phyloP scores from a whole-genome alignment of 2,113 vertebrate genomes.

The Ammodytes marinus region DNA sequence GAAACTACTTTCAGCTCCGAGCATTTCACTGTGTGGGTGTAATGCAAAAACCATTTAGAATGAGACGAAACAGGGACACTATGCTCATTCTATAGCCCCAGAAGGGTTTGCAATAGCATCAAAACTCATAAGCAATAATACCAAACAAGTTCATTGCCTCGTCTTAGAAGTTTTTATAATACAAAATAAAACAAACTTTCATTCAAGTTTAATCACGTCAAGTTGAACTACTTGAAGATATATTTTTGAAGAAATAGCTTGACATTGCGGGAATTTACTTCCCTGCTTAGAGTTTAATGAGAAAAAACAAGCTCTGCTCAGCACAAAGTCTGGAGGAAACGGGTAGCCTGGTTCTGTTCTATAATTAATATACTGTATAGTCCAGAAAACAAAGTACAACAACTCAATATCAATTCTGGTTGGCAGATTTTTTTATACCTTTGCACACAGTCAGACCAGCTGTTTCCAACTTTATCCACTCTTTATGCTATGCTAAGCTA shows the following conservation, averaged over 20 bases:
- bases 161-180: too few relatives aligned
- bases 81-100: neutral
- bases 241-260: neutral
- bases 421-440: neutral
- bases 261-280: neutral
- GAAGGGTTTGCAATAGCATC: neutral
- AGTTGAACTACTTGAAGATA: neutral
- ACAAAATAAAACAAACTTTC: neutral
- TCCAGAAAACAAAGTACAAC: neutral
- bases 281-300: neutral
- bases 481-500: slow-evolving; percentile 14
- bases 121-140: neutral
- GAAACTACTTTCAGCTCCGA: slow-evolving; percentile 30
- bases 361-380: too few relatives aligned
- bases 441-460: neutral
- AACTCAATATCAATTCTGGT: neutral
- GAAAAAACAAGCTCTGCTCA: neutral
- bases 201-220: neutral
- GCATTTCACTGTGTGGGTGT: slow-evolving; percentile 42
- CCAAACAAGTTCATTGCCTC: too few relatives aligned
- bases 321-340: neutral
- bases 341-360: neutral
- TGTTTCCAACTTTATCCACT: neutral
- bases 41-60: slow-evolving; percentile 34
- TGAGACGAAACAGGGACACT: slow-evolving; percentile 11